Percentiles rank a stretch among this genome's conserved stretches.
phyloP scores from a whole-genome alignment of 2,113 vertebrate species.

The Epinephelus cyanopodus region DNA sequence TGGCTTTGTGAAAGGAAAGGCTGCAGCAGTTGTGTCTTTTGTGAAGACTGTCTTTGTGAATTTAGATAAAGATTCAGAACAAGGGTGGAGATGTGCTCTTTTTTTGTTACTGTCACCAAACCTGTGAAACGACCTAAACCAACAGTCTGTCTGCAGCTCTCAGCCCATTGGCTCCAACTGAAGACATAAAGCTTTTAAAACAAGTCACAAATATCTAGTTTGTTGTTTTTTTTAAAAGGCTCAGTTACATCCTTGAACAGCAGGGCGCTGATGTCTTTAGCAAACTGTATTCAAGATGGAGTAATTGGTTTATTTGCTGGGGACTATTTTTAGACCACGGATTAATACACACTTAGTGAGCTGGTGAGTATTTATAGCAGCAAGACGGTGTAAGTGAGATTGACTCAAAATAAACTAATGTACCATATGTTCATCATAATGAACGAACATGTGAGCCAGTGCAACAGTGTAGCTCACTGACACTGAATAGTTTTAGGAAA shows the following conservation, averaged over 20 bases:
- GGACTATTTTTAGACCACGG: neutral
- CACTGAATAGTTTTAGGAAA: neutral
- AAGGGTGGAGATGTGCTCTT: neutral
- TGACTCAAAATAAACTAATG: neutral
- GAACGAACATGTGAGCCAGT: neutral
- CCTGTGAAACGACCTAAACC: too few relatives aligned
- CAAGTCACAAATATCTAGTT: neutral
- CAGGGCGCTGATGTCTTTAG: neutral
- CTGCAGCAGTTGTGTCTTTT: neutral
- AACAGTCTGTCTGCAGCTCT: neutral
- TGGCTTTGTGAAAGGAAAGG: neutral
- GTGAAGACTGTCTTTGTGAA: neutral
- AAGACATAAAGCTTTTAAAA: neutral
- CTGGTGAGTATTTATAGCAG: neutral
- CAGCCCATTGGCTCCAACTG: neutral
- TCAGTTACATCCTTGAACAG: neutral
- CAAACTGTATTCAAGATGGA: neutral
- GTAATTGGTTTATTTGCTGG: neutral
- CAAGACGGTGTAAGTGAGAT: too few relatives aligned
- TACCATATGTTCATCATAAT: neutral
- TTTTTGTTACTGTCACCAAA: neutral
- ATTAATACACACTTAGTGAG: neutral
- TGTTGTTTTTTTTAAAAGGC: neutral
- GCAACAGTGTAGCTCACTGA: neutral
- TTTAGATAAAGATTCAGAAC: neutral